Evolutionary conservation across 2,113 vertebrate genomes (phyloP).

Genomic region (Lutjanus erythropterus): DNA sequence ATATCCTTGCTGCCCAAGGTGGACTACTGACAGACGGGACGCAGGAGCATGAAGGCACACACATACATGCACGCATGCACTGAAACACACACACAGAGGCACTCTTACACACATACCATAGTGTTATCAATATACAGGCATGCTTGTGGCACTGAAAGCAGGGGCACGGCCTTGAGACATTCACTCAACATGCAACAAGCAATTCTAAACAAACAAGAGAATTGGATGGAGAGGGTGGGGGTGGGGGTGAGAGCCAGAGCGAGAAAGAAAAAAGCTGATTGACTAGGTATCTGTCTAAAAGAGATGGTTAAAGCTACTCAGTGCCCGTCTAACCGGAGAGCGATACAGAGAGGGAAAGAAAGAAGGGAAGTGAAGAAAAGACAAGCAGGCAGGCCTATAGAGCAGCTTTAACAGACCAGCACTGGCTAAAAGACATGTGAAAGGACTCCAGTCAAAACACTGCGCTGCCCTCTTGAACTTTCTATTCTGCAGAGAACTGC

Average conservation of each 20-base stretch:
- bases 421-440: constrained; percentile 68
- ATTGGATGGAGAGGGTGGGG: constrained; percentile 41
- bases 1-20: constrained; percentile 65
- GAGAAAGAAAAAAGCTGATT: constrained; percentile 50
- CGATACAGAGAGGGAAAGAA: not conserved
- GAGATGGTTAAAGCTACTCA: constrained; percentile 50
- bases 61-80: not conserved
- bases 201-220: constrained; percentile 72
- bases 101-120: constrained; percentile 50
- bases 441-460: constrained; percentile 78
- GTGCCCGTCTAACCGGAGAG: constrained; percentile 42
- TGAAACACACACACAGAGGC: not conserved
- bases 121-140: constrained; percentile 70
- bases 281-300: constrained; percentile 57
- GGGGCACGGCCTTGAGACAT: constrained; percentile 54
- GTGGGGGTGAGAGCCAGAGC: constrained; percentile 24
- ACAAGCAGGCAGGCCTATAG: constrained; percentile 54
- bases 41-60: constrained; percentile 1
- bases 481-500: constrained; percentile 58
- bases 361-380: constrained; percentile 49
- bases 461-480: constrained; percentile 73
- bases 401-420: constrained; percentile 63
- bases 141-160: constrained; percentile 66
- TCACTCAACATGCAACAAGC: constrained; percentile 77
- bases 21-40: constrained; percentile 75